phyloP scores from a whole-genome alignment of 2,888 invertebrate species.

The Tiliacea aurago region DNA sequence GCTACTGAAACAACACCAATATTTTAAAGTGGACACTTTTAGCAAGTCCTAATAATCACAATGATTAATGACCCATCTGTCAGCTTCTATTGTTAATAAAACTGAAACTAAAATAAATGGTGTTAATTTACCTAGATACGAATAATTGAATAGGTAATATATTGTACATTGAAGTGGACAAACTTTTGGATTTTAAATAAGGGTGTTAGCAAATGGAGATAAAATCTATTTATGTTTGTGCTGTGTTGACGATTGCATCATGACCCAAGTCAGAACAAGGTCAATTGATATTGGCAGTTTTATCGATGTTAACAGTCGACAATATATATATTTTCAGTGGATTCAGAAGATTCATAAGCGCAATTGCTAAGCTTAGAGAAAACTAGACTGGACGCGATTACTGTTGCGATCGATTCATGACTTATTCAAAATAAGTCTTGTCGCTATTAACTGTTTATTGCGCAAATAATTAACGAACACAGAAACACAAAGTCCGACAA shows the following conservation, averaged over 20 bases:
- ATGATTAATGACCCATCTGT: constrained; percentile 21
- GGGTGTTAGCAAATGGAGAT: constrained; percentile 7
- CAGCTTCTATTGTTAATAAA: constrained; percentile 25
- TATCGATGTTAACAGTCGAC: constrained; percentile 32
- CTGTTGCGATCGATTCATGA: constrained; percentile 14
- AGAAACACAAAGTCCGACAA: constrained; percentile 14
- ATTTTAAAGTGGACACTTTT: constrained; percentile 23
- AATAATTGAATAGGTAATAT: constrained; percentile 19
- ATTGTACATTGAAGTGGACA: constrained; percentile 2
- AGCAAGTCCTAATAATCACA: constrained; percentile 20
- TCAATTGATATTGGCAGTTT: constrained; percentile 50
- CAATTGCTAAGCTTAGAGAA: constrained; percentile 1
- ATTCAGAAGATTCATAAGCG: constrained; percentile 14
- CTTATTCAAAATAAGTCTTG: constrained; percentile 26
- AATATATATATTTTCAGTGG: constrained; percentile 18
- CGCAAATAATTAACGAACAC: constrained; percentile 11
- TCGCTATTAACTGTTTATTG: not conserved
- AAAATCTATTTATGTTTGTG: constrained; percentile 21
- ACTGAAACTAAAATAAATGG: constrained; percentile 23
- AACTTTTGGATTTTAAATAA: not conserved
- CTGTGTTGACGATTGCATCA: constrained; percentile 30
- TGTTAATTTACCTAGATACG: constrained; percentile 29
- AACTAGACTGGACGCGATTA: not conserved
- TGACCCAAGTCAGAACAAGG: constrained; percentile 36
- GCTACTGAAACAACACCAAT: constrained; percentile 13